Evolutionary conservation across 2,113 vertebrate genomes (phyloP).

Genomic region (Numenius arquata): DNA sequence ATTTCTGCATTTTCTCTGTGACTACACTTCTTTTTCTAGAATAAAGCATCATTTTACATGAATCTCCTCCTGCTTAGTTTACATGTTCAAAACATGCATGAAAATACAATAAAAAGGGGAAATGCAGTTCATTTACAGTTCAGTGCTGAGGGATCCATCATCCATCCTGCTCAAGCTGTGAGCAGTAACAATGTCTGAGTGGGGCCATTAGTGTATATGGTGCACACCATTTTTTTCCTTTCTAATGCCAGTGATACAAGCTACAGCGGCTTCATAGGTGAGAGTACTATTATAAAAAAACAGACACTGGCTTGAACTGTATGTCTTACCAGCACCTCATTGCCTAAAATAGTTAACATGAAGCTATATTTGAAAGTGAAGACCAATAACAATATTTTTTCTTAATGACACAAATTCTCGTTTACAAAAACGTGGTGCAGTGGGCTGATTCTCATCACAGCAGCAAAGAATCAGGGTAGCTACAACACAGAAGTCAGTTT

Average conservation of each 20-base stretch:
- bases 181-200: background rate
- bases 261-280: background rate
- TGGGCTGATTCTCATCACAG: background rate
- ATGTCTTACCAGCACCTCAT: background rate
- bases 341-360: background rate
- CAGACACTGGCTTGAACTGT: background rate
- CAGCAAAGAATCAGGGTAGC: background rate
- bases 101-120: background rate
- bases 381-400: background rate
- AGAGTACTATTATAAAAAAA: background rate
- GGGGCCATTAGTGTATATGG: background rate
- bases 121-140: background rate
- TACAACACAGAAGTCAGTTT: background rate
- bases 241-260: background rate
- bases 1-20: background rate
- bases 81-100: background rate
- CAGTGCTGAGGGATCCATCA: background rate
- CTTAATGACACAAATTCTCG: background rate
- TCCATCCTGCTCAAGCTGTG: background rate
- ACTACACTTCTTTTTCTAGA: background rate
- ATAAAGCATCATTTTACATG: background rate
- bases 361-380: background rate
- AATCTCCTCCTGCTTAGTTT: background rate
- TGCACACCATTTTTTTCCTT: background rate
- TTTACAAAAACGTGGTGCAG: background rate